These are phyloP conservation scores for Syngnathus scovelli DNA, from an alignment of 2,113 vertebrate genomes.

Conservation along the genomic window DNA sequence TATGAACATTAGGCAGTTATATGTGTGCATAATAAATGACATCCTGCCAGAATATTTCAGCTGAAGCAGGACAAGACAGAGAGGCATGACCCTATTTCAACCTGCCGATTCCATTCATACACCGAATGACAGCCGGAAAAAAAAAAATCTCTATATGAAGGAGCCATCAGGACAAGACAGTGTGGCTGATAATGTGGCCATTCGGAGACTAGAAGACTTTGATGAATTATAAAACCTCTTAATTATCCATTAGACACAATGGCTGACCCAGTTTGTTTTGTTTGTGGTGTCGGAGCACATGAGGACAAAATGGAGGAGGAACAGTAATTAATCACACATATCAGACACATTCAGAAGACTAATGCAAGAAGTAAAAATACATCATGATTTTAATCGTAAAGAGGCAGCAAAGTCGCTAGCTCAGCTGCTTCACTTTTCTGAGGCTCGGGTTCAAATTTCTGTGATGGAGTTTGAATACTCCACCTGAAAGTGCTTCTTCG, in stretches of 20 bases:
- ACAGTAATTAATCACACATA: neutral
- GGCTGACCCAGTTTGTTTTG: conserved; percentile 31
- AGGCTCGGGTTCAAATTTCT: no score
- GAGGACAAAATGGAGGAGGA: neutral
- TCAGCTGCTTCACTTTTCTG: no score
- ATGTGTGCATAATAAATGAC: conserved; percentile 47
- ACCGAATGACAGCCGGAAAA: conserved; percentile 22
- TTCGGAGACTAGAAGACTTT: conserved; percentile 29
- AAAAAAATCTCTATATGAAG: conserved; percentile 1
- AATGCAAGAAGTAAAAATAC: no score
- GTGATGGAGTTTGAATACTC: no score
- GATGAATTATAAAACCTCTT: conserved; percentile 51
- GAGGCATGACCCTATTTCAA: conserved; percentile 30
- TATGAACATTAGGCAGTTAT: conserved; percentile 42
- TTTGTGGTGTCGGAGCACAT: neutral
- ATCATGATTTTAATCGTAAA: neutral
- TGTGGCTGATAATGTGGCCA: conserved; percentile 9
- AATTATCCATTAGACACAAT: conserved; percentile 54
- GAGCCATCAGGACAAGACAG: conserved; percentile 4
- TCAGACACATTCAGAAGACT: neutral
- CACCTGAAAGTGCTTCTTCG: no score
- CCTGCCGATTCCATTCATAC: conserved; percentile 17
- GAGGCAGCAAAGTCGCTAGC: neutral
- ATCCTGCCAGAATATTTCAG: conserved; percentile 29
- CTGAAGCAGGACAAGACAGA: conserved; percentile 21